These are phyloP conservation scores for Azorinus chamasolen DNA, from an alignment of 2,888 invertebrate genomes.

Conservation along the genomic window DNA sequence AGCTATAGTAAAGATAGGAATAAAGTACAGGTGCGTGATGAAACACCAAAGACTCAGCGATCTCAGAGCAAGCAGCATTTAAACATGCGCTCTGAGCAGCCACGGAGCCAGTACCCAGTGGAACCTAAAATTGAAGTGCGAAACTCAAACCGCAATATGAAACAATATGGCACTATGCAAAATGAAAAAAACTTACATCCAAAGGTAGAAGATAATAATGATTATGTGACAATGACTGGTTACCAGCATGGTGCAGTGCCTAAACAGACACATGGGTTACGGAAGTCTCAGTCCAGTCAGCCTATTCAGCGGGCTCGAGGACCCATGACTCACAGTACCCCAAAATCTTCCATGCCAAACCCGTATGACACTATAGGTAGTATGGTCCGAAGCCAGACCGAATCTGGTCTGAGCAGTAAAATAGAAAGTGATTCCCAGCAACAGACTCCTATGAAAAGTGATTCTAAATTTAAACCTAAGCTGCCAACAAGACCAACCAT, in stretches of 20 bases:
- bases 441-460: not conserved
- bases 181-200: not conserved
- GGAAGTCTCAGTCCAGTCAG: conserved; percentile 68
- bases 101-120: conserved; percentile 38
- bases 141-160: conserved; percentile 10
- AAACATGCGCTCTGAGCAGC: conserved; percentile 16
- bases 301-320: conserved; percentile 31
- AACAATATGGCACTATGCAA: not conserved
- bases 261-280: conserved; percentile 53
- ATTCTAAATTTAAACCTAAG: too few relatives aligned
- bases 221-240: conserved; percentile 55
- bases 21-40: conserved; percentile 43
- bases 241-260: conserved; percentile 64
- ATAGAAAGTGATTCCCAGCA: not conserved
- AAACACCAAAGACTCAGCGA: conserved; percentile 12
- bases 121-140: conserved; percentile 54
- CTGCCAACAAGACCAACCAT: too few relatives aligned
- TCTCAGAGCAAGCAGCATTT: conserved; percentile 38
- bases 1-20: conserved; percentile 64
- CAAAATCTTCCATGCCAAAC: conserved; percentile 69
- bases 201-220: conserved; percentile 32
- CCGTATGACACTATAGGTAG: conserved; percentile 53
- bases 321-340: conserved; percentile 62
- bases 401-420: not conserved
- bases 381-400: conserved; percentile 12